These are phyloP conservation scores for Parauchenoglanis punctatus DNA, from an alignment of 2,797 vertebrate species.

Conservation along the genomic window DNA sequence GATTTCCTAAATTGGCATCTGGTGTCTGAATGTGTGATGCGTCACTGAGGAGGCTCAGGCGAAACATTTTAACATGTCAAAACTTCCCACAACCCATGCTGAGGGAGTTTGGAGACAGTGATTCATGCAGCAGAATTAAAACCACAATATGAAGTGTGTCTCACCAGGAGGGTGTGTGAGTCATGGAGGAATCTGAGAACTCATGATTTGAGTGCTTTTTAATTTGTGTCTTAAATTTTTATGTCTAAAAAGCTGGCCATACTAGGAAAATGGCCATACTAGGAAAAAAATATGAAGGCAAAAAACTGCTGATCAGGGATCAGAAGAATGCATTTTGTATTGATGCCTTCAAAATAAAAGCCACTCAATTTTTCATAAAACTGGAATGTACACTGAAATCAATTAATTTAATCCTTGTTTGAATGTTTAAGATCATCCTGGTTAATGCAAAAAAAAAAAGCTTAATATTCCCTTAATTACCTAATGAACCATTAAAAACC, in stretches of 20 bases:
- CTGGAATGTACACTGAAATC: background rate
- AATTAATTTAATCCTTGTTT: background rate
- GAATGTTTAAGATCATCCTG: background rate
- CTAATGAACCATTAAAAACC: background rate
- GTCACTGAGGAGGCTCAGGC: slow-evolving; percentile 10
- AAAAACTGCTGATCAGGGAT: background rate
- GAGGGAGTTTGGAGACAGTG: slow-evolving; percentile 15
- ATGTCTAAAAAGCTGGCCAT: background rate
- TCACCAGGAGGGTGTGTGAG: slow-evolving; percentile 26
- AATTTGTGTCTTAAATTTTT: background rate
- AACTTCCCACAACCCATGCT: slow-evolving; percentile 11
- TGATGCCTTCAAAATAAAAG: background rate
- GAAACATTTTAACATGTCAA: background rate
- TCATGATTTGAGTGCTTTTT: background rate
- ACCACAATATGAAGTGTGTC: slow-evolving; percentile 29
- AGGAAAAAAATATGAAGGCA: background rate
- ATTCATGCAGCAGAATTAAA: slow-evolving; percentile 38
- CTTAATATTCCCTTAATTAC: background rate
- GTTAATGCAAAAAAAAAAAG: background rate
- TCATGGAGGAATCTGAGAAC: background rate
- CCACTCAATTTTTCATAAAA: background rate
- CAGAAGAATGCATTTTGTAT: background rate
- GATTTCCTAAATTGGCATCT: slow-evolving; percentile 4
- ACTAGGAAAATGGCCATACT: background rate
- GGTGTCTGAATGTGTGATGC: background rate